These are phyloP conservation scores for Arbacia lixula DNA, from an alignment of 53 echinoderm and acorn worm species.

Conservation along the genomic window DNA sequence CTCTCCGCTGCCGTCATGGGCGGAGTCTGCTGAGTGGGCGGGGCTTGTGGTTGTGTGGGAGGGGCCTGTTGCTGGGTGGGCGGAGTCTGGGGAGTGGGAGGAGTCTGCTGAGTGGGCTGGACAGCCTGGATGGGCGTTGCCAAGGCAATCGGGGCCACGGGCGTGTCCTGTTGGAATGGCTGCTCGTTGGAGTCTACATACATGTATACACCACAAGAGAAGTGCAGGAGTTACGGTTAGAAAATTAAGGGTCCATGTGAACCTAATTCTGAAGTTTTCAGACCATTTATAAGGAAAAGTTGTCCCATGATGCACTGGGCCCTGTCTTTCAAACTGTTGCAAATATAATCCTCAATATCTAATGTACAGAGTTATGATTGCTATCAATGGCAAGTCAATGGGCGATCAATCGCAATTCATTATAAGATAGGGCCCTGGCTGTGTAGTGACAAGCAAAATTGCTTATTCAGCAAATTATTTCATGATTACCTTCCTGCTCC, in stretches of 20 bases:
- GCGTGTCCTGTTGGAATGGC: conserved; percentile 59
- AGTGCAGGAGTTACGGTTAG: too few relatives aligned
- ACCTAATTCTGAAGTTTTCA: too few relatives aligned
- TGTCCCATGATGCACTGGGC: too few relatives aligned
- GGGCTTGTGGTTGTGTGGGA: conserved; percentile 49
- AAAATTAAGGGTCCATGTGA: too few relatives aligned
- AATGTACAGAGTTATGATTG: too few relatives aligned
- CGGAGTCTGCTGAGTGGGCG: conserved; percentile 93
- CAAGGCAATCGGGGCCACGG: conserved; percentile 65
- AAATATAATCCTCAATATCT: too few relatives aligned
- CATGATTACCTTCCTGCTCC: conserved; percentile 21
- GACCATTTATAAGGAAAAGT: too few relatives aligned
- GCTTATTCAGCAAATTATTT: background rate
- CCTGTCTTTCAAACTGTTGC: too few relatives aligned
- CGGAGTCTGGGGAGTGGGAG: conserved; percentile 61
- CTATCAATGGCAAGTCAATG: too few relatives aligned
- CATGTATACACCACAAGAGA: too few relatives aligned
- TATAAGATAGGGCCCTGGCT: too few relatives aligned
- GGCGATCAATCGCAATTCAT: too few relatives aligned
- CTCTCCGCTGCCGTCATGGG: conserved; percentile 48
- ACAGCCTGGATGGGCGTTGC: conserved; percentile 95
- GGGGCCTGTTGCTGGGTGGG: conserved; percentile 88
- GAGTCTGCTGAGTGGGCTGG: conserved; percentile 88
- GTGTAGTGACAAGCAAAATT: background rate
- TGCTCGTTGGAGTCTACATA: conserved; percentile 43